A percentile compares a stretch with the other conserved stretches of the same genome.
These are phyloP conservation scores for Melanotaenia boesemani DNA, from an alignment of 2,797 vertebrate species.

Conservation along the genomic window DNA sequence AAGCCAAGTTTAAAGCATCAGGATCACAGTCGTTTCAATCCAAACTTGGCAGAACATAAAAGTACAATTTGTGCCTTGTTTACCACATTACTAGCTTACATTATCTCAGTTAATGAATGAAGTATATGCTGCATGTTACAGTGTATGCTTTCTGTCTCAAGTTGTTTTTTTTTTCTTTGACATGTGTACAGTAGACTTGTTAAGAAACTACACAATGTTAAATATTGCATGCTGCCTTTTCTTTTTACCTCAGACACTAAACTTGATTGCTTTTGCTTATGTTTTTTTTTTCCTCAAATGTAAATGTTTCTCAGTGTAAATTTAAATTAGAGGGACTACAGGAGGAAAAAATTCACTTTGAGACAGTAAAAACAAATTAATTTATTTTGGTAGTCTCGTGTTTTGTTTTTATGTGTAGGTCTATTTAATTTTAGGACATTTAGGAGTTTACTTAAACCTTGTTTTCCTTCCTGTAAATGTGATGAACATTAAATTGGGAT, in stretches of 20 bases:
- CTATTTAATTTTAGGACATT: conserved; percentile 52
- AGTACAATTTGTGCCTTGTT: conserved; percentile 75
- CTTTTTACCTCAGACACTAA: conserved; percentile 52
- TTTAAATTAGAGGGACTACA: neutral
- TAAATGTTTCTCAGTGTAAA: conserved; percentile 20
- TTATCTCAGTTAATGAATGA: conserved; percentile 36
- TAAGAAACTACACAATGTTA: conserved; percentile 24
- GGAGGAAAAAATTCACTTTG: conserved; percentile 15
- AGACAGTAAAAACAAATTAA: conserved; percentile 16
- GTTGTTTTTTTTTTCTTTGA: conserved; percentile 20
- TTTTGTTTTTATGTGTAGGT: conserved; percentile 45
- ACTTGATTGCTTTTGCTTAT: conserved; percentile 19
- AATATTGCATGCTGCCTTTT: conserved; percentile 64
- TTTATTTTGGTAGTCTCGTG: conserved; percentile 23
- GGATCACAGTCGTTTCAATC: conserved; percentile 50
- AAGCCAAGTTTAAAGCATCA: conserved; percentile 14
- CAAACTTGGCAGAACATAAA: conserved; percentile 49
- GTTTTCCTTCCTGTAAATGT: conserved; percentile 52
- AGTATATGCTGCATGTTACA: conserved; percentile 50
- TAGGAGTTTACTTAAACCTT: conserved; percentile 67
- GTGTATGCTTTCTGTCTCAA: conserved; percentile 37
- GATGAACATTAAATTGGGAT: conserved; percentile 20
- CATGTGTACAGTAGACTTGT: conserved; percentile 20
- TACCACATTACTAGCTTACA: conserved; percentile 14
- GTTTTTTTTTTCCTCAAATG: conserved; percentile 25